Evolutionary conservation across 2,888 invertebrate species (phyloP).

Genomic region (Andrena praecox): DNA sequence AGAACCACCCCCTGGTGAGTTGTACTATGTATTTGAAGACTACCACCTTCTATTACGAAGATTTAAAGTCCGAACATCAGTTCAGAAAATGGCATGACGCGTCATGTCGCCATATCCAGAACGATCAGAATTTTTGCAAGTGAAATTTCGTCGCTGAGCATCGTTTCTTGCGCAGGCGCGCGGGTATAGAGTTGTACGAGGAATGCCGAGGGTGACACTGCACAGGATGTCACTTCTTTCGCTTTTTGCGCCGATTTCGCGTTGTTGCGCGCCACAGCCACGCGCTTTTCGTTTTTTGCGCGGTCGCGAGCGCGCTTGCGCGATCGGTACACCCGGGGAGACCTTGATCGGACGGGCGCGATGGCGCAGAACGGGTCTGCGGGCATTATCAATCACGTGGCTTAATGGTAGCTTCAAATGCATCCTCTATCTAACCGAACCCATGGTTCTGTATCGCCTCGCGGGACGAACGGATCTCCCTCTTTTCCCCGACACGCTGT

Average conservation of each 20-base stretch:
- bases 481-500: slow-evolving; percentile 15
- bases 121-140: neutral
- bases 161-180: neutral
- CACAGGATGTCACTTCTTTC: slow-evolving; percentile 56
- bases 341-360: slow-evolving; percentile 76
- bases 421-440: slow-evolving; percentile 74
- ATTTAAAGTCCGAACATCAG: no score
- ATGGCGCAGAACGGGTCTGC: slow-evolving; percentile 79
- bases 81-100: no score
- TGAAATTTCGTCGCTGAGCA: slow-evolving; percentile 15
- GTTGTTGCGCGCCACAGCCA: slow-evolving; percentile 61
- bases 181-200: slow-evolving; percentile 45
- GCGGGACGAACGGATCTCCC: slow-evolving; percentile 51
- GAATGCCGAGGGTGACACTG: slow-evolving; percentile 69
- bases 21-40: no score
- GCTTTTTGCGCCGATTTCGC: slow-evolving; percentile 70
- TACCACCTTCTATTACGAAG: no score
- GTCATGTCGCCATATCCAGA: neutral
- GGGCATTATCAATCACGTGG: slow-evolving; percentile 80
- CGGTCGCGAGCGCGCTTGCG: slow-evolving; percentile 72
- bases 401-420: slow-evolving; percentile 80
- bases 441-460: slow-evolving; percentile 58
- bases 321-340: slow-evolving; percentile 70
- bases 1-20: no score
- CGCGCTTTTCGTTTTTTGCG: slow-evolving; percentile 72